Evolutionary conservation across 2,888 invertebrate genomes (phyloP).

Genomic region (Leptinotarsa juncta): DNA sequence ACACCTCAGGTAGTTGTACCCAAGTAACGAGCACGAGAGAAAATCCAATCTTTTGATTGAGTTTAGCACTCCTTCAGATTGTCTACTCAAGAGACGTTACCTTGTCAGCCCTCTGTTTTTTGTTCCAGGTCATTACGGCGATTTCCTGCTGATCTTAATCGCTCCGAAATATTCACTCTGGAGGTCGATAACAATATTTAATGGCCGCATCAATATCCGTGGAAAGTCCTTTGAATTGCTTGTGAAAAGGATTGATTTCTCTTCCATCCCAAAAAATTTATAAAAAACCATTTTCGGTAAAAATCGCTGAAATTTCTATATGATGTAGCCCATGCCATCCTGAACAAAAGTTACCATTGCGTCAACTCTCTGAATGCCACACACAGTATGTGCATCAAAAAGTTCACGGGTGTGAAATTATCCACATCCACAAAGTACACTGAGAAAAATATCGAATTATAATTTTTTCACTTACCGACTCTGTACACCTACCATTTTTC

Average conservation of each 20-base stretch:
- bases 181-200: not conserved
- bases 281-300: too few species aligned
- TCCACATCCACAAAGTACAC: too few species aligned
- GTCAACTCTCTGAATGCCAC: too few species aligned
- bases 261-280: too few species aligned
- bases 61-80: constrained; percentile 7
- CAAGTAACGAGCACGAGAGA: not conserved
- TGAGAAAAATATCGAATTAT: too few species aligned
- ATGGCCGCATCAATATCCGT: not conserved
- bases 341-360: too few species aligned
- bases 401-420: too few species aligned
- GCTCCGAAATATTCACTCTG: not conserved
- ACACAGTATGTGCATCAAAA: too few species aligned
- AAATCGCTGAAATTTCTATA: too few species aligned
- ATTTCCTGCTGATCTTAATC: constrained; percentile 8
- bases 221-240: not conserved
- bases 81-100: not conserved
- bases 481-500: too few species aligned
- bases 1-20: not conserved
- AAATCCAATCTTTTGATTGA: not conserved
- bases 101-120: not conserved
- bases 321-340: too few species aligned
- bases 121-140: constrained; percentile 19
- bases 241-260: not conserved
- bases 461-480: too few species aligned